A percentile compares a stretch with the other conserved stretches of the same genome.
Evolutionary conservation across 2,888 invertebrate genomes (phyloP).

Genomic region (Biston betularia): DNA sequence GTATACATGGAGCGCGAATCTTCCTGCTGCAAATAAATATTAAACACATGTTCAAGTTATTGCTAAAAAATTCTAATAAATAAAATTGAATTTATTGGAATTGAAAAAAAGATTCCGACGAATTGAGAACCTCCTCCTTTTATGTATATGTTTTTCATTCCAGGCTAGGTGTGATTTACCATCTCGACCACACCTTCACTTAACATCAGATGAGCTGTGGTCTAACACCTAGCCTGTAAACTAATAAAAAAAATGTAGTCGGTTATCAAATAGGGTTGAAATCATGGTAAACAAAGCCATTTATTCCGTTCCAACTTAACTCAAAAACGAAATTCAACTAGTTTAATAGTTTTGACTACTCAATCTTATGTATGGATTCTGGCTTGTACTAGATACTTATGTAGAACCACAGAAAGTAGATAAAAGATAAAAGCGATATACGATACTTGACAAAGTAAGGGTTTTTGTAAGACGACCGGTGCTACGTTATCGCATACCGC

Average conservation of each 20-base stretch:
- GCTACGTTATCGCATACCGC: neutral
- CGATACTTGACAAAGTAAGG: constrained; percentile 24
- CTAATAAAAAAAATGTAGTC: too few species aligned
- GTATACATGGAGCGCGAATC: too few species aligned
- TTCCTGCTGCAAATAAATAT: constrained; percentile 39
- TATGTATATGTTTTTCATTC: too few species aligned
- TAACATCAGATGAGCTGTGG: too few species aligned
- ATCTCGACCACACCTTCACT: too few species aligned
- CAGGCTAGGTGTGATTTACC: too few species aligned
- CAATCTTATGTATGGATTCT: too few species aligned
- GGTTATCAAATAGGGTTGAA: neutral
- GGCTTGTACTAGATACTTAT: neutral
- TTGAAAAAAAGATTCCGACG: too few species aligned
- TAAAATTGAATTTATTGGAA: too few species aligned
- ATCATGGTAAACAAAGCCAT: neutral
- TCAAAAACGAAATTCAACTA: neutral
- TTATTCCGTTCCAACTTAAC: neutral
- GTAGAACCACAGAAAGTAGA: neutral
- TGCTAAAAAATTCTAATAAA: too few species aligned
- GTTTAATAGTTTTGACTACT: neutral
- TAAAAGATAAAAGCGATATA: constrained; percentile 8
- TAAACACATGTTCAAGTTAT: neutral
- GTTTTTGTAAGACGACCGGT: constrained; percentile 28
- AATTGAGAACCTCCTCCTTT: too few species aligned
- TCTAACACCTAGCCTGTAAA: too few species aligned